Base-by-base conservation (phyloP, 35 echinoderm and acorn worm species). In the Apostichopus japonicus region DNA sequence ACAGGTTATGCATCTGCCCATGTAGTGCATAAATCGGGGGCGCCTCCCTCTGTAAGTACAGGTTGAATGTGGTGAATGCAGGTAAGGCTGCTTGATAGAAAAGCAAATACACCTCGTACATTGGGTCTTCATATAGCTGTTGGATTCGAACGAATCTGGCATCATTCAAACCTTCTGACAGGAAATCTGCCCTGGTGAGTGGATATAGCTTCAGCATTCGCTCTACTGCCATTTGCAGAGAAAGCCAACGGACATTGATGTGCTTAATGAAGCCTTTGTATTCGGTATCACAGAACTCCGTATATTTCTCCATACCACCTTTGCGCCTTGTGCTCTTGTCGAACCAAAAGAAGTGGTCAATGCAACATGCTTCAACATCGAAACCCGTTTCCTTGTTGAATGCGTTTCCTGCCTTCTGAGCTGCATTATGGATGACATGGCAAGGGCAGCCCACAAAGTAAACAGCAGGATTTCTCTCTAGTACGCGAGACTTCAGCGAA, bases 1-100 rank as follows among this genome's bases (percentile, higher is more conserved):
- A 73, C 87, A 90, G 87, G 53, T 61, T 90, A 90, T 72, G 80
- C 92, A 86, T 44, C 79, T 93, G 79, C 22, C 59, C 63, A 72
- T 88, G 79, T 56, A 93, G 56, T 21, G 27, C 80, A 88, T 87
- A 53, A 55, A 88, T 56, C 5, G 24, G 56, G 55, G 51, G 67
- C 53, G 51, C 57, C 52, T 88, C 33, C 10, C 79, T 22, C 65
- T 71, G 59, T 16, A 93, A 55, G 19, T 55, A 27, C 52, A 88
- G 52, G 33, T 93, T 86, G 59, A 86, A 93, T n/a, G 84, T 62
- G 13, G 80, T 88, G 23, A 87, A 93, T 88, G 92, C 79, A 71
- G 79, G 57, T n/a, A 88, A 88, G 24, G 57, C 56, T 88, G 57
- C 92, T 80, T 93, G 57, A 77, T 88, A 88, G 79, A 87, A 93